Evolutionary conservation across 1,140 invertebrate genomes (phyloP), one percentile per base, ranked within the genome.

Genomic region (Drosophila willistoni): DNA sequence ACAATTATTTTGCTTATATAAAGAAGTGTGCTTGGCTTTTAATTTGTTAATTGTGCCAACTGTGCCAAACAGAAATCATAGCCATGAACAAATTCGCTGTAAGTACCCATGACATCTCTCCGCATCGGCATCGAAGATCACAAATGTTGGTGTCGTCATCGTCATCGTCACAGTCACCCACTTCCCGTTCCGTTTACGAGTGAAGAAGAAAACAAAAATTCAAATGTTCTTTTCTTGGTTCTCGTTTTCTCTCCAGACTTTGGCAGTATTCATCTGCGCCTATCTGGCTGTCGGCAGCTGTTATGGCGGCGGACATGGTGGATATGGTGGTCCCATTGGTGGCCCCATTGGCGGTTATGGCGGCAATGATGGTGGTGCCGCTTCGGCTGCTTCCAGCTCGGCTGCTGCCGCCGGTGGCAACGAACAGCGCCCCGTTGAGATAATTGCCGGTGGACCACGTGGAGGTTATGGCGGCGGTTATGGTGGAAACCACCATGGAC

Each of bases 41-140:
- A 76, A 79, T 81, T 84, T 89, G 84, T 89, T 89, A 89, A 86
- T 86, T 87, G 83, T 87, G 83, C 83, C 79, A 86, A 87, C 84
- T 87, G 83, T 82, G 71, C 51, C 84, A 77, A 87, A 75, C 79
- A 81, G 25, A 73, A 79, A 80, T 41, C 44, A 64, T 64, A 87
- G 56, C 84, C 84, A 87, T 87, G 83, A 87, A 87, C 84, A 83
- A 80, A 64, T 87, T 87, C 80, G 74, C 84, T 75, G 83, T 87
- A 87, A 87, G 83, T 86, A 73, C 13, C 14, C 62, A 60, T 34
- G 64, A 68, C 61, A 73, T 51, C 44, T 13, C 12, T 13, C 4
- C 7, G 7, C 44, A 51, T 51, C 44, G 17, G 3, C 44, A 51
- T 51, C 44, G 44, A 47, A 14, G 14, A 17, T 17, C 14, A 47